These are phyloP conservation scores for Dimorphilus gyrociliatus DNA, from an alignment of 2,888 invertebrate genomes.

Conservation along the genomic window DNA sequence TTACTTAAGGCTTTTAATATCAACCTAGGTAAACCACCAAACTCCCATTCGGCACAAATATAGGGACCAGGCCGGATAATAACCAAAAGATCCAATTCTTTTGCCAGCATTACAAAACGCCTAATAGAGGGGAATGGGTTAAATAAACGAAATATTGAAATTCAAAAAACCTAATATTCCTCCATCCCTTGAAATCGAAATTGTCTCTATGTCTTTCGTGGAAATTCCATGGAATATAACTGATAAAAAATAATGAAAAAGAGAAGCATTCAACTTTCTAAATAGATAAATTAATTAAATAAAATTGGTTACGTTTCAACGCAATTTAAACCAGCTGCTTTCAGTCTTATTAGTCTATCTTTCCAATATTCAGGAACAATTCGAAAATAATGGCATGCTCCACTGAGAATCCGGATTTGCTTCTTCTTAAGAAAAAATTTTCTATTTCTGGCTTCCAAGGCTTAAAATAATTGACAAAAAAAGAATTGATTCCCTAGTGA, in stretches of 20 bases:
- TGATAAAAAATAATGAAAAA: too few relatives aligned
- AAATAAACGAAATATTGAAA: not conserved
- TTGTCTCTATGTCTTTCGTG: conserved; percentile 26
- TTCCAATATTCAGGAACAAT: conserved; percentile 26
- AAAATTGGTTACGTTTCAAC: conserved; percentile 28
- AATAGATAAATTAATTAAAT: conserved; percentile 1
- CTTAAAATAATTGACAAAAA: too few relatives aligned
- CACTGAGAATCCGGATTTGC: conserved; percentile 24
- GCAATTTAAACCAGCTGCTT: conserved; percentile 30
- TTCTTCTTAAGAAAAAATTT: conserved; percentile 21
- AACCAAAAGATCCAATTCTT: conserved; percentile 25
- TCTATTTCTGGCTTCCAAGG: conserved; percentile 7
- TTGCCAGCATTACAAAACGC: conserved; percentile 22
- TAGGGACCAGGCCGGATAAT: conserved; percentile 34
- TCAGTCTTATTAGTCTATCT: conserved; percentile 25
- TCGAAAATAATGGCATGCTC: conserved; percentile 32
- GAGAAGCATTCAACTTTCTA: too few relatives aligned
- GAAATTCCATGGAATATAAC: conserved; percentile 34
- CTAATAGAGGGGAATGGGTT: conserved; percentile 15
- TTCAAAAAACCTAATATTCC: conserved; percentile 21
- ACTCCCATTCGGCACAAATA: conserved; percentile 36
- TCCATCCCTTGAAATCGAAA: conserved; percentile 25
- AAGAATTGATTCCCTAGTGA: too few relatives aligned
- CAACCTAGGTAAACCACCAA: conserved; percentile 36
- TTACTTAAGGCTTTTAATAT: too few relatives aligned